Conservation (phyloP, 64 coral and sea anemone genomes). For the Montipora foliosa region DNA sequence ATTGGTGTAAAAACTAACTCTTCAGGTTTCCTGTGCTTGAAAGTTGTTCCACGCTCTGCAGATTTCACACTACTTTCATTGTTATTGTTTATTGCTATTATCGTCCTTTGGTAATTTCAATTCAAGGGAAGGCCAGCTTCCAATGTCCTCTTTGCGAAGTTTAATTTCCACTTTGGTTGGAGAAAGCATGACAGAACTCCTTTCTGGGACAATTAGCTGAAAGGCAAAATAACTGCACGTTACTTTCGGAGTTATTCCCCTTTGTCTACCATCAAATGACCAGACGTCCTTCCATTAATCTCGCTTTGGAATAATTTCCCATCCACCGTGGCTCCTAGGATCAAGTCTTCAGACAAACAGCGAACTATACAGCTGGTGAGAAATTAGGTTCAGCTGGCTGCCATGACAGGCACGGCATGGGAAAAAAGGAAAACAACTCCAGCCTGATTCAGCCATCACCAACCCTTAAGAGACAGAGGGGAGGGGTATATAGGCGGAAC, state of each 20-base stretch:
- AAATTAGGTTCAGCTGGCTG: too few species aligned
- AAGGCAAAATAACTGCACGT: not conserved
- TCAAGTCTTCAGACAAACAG: too few species aligned
- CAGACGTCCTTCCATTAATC: too few species aligned
- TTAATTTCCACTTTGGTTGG: constrained; percentile 95
- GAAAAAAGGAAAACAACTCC: too few species aligned
- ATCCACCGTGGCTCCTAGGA: too few species aligned
- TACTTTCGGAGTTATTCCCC: not conserved
- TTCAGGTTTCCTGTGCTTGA: not conserved
- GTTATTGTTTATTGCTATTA: not conserved
- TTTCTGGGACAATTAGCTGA: constrained; percentile 76
- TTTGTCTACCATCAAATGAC: not conserved
- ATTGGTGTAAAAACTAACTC: too few species aligned
- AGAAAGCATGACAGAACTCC: constrained; percentile 74
- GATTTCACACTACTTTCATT: not conserved
- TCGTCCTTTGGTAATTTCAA: constrained; percentile 50
- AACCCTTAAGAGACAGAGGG: too few species aligned
- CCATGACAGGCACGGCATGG: too few species aligned
- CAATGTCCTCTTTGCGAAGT: constrained; percentile 80
- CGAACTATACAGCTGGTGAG: too few species aligned
- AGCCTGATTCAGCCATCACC: too few species aligned
- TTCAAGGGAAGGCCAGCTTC: constrained; percentile 83
- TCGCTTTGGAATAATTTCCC: too few species aligned
- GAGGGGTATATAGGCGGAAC: too few species aligned
- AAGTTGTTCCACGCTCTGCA: not conserved